Evolutionary conservation across 2,113 vertebrate species (phyloP).

Genomic region (Chiloscyllium plagiosum): DNA sequence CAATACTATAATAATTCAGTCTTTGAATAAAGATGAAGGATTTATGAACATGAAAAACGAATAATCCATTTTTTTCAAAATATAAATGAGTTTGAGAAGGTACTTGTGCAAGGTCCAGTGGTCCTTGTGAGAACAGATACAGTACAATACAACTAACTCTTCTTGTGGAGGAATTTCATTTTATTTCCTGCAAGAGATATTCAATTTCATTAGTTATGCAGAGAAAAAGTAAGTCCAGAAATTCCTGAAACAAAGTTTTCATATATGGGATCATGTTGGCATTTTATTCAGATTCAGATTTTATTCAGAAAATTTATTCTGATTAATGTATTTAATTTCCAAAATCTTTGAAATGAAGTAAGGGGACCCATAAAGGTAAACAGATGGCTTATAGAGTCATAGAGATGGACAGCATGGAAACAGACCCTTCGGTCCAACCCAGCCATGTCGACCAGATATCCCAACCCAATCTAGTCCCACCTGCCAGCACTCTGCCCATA

Average conservation of each 20-base stretch:
- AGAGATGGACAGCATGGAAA: no score
- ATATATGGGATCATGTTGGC: not conserved
- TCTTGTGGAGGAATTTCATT: slow-evolving; percentile 99
- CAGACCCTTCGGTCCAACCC: no score
- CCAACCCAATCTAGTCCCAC: no score
- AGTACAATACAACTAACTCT: slow-evolving; percentile 62
- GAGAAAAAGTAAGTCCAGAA: not conserved
- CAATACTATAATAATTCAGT: not conserved
- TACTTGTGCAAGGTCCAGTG: not conserved
- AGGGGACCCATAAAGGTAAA: not conserved
- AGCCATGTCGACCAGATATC: no score
- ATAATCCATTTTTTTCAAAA: not conserved
- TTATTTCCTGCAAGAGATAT: slow-evolving; percentile 73
- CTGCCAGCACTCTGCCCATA: no score
- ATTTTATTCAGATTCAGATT: no score
- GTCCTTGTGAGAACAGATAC: not conserved
- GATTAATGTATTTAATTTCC: not conserved
- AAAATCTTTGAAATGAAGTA: not conserved
- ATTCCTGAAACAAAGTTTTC: not conserved
- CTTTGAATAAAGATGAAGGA: not conserved
- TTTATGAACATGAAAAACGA: not conserved
- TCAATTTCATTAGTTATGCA: not conserved
- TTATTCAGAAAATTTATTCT: not conserved
- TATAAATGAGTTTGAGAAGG: not conserved
- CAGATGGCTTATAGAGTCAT: no score